Base-by-base conservation (phyloP, 1,140 invertebrate species). In the Zaprionus inermis region DNA sequence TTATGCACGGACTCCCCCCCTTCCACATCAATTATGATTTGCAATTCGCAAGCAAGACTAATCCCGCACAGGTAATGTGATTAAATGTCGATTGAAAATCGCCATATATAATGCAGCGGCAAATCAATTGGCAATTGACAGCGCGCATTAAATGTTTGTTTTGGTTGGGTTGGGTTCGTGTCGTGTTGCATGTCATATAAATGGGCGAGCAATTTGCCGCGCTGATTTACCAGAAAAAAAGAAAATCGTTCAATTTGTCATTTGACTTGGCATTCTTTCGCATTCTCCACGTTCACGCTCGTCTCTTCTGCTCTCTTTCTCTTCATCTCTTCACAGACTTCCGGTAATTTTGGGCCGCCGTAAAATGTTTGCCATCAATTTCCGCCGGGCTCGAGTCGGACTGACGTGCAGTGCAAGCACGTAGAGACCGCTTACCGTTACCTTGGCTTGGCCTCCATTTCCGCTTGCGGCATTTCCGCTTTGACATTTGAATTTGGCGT, bases 311-410 rank as follows among this genome's bases (percentile, higher is more conserved):
- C 11, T 32, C 30, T 32, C 7, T 5, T 2, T 32, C 30, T 32
- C 64, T 74, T 34, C 73, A 38, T 44, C 38, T 75, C 79, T 78
- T 78, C 59, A 56, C 28, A 63, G 70, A 74, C 72, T 90, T 89
- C 78, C 84, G 85, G 72, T 71, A 58, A 84, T 84, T 90, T 74
- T 65, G 85, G 38, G 38, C 16, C 67, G 75, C 58, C 75, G 74
- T 89, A 81, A 90, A 89, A 89, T 89, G 78, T 84, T 90, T 89
- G 84, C 85, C 71, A 79, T 78, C 81, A 90, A 89, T 89, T 90
- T 89, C 84, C 84, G 84, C 41, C 69, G 22, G 72, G 49, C 66
- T 61, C 76, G 56, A 68, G 67, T 69, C 63, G 52, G 34, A 28
- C 56, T 63, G 52, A 60, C 30, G 57, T 18, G 58, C 24, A 58